A percentile compares a stretch with the other conserved stretches of the same genome.
These are phyloP conservation scores for Caenorhabditis parvicauda DNA, from an alignment of 2,888 invertebrate species.

Conservation along the genomic window DNA sequence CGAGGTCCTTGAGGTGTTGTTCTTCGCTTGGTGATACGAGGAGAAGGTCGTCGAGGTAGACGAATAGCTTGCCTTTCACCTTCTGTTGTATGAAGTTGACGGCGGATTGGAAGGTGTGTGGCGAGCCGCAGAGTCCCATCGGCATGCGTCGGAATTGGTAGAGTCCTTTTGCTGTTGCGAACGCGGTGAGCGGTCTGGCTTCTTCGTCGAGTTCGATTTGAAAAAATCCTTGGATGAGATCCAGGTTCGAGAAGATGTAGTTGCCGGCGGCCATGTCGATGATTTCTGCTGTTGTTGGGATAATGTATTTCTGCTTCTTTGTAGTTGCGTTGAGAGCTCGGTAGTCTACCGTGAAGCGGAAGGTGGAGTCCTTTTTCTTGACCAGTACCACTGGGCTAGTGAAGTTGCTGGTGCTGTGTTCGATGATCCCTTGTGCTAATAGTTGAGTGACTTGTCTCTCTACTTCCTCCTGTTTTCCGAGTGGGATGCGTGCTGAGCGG, in stretches of 20 bases:
- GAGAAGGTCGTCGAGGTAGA: conserved; percentile 27
- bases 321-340: conserved; percentile 11
- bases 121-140: conserved; percentile 16
- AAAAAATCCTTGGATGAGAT: conserved; percentile 17
- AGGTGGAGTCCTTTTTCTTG: conserved; percentile 9
- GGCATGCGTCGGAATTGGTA: conserved; percentile 16
- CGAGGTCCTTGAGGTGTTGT: conserved; percentile 20
- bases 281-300: conserved; percentile 11
- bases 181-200: conserved; percentile 14
- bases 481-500: conserved; percentile 5
- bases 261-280: conserved; percentile 10
- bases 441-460: conserved; percentile 18
- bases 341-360: conserved; percentile 12
- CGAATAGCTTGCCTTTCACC: conserved; percentile 2
- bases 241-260: conserved; percentile 16
- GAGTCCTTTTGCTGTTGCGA: conserved; percentile 6
- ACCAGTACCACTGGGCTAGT: conserved; percentile 18
- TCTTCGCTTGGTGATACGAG: conserved; percentile 1
- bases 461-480: conserved; percentile 13
- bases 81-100: conserved; percentile 8
- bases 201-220: conserved; percentile 11
- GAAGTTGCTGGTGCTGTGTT: conserved; percentile 12
- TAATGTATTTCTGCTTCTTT: conserved; percentile 10
- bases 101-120: conserved; percentile 13
- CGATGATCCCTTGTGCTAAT: conserved; percentile 14